A percentile compares a stretch with the other conserved stretches of the same genome.
These are phyloP conservation scores for Gryllus bimaculatus DNA, from an alignment of 1,140 invertebrate genomes.

Conservation along the genomic window DNA sequence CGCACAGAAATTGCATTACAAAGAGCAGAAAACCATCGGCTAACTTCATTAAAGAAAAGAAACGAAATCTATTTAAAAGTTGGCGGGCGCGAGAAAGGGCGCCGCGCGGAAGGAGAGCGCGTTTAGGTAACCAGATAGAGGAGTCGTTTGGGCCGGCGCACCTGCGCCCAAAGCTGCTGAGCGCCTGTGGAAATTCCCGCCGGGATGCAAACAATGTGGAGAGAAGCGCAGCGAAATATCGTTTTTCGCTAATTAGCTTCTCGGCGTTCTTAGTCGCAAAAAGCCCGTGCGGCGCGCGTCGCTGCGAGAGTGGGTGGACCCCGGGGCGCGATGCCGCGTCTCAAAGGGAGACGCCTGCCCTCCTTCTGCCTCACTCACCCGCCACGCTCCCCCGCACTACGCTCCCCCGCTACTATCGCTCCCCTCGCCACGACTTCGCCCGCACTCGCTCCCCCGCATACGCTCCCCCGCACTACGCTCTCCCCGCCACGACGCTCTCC, in stretches of 20 bases:
- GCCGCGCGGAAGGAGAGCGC: background rate
- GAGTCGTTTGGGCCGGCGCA: too few species aligned
- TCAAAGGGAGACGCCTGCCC: too few species aligned
- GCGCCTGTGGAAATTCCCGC: background rate
- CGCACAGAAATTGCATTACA: background rate
- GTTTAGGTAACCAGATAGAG: background rate
- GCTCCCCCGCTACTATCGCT: too few species aligned
- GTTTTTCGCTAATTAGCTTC: background rate
- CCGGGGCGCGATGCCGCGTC: too few species aligned
- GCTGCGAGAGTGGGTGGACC: too few species aligned
- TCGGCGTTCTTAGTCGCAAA: background rate
- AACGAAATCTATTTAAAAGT: constrained; percentile 1
- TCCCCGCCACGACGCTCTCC: too few species aligned
- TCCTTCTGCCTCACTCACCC: too few species aligned
- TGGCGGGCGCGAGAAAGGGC: background rate
- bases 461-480: too few species aligned
- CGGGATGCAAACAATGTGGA: background rate
- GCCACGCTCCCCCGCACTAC: too few species aligned
- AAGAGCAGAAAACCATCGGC: background rate
- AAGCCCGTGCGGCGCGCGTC: background rate
- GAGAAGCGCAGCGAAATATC: background rate
- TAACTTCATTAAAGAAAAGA: background rate
- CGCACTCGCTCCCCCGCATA: too few species aligned
- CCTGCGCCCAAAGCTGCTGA: too few species aligned
- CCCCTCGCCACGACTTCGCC: too few species aligned